Conservation (phyloP, 1,140 invertebrate genomes). For the Drosophila nasuta region DNA sequence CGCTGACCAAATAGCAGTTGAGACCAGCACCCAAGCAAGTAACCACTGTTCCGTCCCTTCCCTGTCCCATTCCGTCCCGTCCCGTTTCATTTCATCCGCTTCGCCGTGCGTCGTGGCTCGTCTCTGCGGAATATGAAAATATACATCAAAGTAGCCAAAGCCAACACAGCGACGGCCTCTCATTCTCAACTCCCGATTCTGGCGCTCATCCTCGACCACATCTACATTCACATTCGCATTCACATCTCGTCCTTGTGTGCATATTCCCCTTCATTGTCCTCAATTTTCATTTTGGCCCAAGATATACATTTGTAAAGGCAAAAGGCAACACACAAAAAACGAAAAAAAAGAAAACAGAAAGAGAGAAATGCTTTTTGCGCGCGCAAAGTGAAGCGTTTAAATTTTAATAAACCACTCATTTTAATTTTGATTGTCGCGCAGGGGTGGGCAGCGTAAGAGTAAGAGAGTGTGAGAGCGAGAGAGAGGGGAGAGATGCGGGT, state of each 20-base stretch:
- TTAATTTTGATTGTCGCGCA: constrained; percentile 81
- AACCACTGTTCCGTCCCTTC: not conserved
- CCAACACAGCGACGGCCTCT: constrained; percentile 38
- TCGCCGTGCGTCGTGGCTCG: not conserved
- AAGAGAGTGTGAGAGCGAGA: too few species aligned
- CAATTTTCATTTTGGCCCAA: constrained; percentile 37
- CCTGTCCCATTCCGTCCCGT: not conserved
- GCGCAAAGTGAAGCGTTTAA: constrained; percentile 79
- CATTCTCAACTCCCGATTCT: not conserved
- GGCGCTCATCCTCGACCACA: constrained; percentile 9
- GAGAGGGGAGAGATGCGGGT: too few species aligned
- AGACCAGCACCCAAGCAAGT: not conserved
- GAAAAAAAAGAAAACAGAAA: not conserved
- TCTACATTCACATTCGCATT: constrained; percentile 6
- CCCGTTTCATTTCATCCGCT: too few species aligned
- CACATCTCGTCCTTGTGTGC: constrained; percentile 1
- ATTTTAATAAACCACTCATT: constrained; percentile 84
- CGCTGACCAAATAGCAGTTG: constrained; percentile 57
- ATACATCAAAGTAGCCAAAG: constrained; percentile 76
- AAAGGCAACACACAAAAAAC: constrained; percentile 13
- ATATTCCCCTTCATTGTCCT: constrained; percentile 31
- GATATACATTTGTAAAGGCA: constrained; percentile 11
- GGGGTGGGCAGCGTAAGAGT: not conserved
- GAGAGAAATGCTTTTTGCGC: constrained; percentile 42
- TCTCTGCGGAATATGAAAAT: constrained; percentile 77